Percentiles rank a stretch among this genome's conserved stretches.
phyloP scores from a whole-genome alignment of 2,797 vertebrate species.

The Bufotes viridis region DNA sequence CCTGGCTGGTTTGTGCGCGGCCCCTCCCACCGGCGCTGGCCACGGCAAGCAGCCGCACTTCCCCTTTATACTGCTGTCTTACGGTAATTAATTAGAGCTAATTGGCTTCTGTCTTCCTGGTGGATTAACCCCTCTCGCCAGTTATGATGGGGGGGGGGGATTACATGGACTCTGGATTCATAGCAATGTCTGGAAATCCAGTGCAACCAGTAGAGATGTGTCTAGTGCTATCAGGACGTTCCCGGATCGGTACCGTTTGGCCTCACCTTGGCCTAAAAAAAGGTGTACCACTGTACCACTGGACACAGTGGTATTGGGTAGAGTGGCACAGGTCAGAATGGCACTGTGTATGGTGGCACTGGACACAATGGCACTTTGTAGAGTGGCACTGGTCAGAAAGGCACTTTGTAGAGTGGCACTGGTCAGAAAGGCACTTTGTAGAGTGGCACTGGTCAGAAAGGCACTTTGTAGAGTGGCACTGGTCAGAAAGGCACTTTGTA shows the following conservation, averaged over 20 bases:
- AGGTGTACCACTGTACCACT: not conserved
- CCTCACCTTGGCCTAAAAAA: too few species aligned
- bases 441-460: not conserved
- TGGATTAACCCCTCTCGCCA: conserved; percentile 52
- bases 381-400: not conserved
- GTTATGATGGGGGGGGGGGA: conserved; percentile 15
- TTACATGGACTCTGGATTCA: not conserved
- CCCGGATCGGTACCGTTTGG: not conserved
- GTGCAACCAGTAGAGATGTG: not conserved
- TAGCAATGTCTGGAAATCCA: not conserved
- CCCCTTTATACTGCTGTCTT: conserved; percentile 46
- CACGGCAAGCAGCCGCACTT: not conserved
- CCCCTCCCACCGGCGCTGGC: conserved; percentile 31
- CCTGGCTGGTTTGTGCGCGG: conserved; percentile 23
- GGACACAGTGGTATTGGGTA: not conserved
- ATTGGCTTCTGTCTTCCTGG: conserved; percentile 53
- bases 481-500: not conserved
- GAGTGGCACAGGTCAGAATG: not conserved
- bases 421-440: not conserved
- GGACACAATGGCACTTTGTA: not conserved
- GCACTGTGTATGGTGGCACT: too few species aligned
- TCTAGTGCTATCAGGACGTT: not conserved
- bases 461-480: not conserved
- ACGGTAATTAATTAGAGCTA: conserved; percentile 59
- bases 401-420: not conserved